phyloP scores from a whole-genome alignment of 1,140 invertebrate genomes.

The Drosophila fuyamai region DNA sequence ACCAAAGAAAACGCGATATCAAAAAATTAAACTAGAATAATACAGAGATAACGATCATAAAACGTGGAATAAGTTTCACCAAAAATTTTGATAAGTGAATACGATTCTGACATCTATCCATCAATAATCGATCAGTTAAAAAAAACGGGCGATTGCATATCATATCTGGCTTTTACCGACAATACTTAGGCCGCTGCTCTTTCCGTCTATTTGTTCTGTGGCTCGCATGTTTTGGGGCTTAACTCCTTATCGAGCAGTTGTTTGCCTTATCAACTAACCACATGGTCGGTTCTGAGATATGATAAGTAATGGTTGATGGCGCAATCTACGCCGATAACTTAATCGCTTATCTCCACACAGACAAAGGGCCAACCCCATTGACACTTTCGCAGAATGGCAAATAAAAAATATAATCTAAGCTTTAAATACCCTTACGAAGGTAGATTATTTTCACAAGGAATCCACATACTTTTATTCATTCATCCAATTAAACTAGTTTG shows the following conservation, averaged over 20 bases:
- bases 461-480: background rate
- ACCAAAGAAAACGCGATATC: too few relatives aligned
- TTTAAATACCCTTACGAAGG: conserved; percentile 16
- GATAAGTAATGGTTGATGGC: conserved; percentile 49
- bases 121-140: conserved; percentile 39
- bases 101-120: conserved; percentile 31
- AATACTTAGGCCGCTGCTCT: conserved; percentile 13
- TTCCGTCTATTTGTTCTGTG: conserved; percentile 24
- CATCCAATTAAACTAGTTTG: too few relatives aligned
- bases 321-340: conserved; percentile 37
- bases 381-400: conserved; percentile 8
- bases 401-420: conserved; percentile 5
- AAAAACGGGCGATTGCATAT: conserved; percentile 28
- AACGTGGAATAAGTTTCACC: conserved; percentile 2
- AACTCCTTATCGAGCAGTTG: conserved; percentile 54
- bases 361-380: conserved; percentile 13
- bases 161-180: conserved; percentile 24
- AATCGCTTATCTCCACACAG: conserved; percentile 21
- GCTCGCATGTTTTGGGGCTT: conserved; percentile 46
- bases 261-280: conserved; percentile 42
- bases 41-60: background rate
- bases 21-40: background rate
- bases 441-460: background rate
- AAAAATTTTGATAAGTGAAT: conserved; percentile 16
- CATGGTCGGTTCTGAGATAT: conserved; percentile 40